Evolutionary conservation across 1,140 invertebrate genomes (phyloP).

Genomic region (Neuroterus valhalla): DNA sequence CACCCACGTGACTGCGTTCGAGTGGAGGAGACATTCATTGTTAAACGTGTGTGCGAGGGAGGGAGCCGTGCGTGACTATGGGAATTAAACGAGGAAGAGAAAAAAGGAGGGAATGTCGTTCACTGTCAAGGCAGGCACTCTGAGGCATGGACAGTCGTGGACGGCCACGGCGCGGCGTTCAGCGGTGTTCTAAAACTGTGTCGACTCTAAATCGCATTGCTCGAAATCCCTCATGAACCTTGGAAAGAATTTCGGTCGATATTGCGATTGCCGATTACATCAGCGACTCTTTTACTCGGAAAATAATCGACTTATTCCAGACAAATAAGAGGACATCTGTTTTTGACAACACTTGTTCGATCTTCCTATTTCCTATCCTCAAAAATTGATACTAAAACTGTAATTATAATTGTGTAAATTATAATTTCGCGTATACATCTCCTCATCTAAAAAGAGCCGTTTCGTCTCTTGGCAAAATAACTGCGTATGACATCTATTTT

Average conservation of each 20-base stretch:
- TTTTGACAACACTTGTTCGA: no score
- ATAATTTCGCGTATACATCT: conserved; percentile 23
- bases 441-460: conserved; percentile 44
- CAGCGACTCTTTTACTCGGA: neutral
- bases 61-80: conserved; percentile 36
- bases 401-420: no score
- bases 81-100: conserved; percentile 46
- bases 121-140: conserved; percentile 40
- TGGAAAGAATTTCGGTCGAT: conserved; percentile 30
- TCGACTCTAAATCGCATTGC: conserved; percentile 44
- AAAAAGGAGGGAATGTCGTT: conserved; percentile 43
- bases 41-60: neutral
- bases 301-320: conserved; percentile 1
- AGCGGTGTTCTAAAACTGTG: conserved; percentile 50
- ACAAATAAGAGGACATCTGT: no score
- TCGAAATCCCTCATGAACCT: conserved; percentile 32
- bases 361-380: no score
- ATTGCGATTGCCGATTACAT: conserved; percentile 4
- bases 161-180: no score
- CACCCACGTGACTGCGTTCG: conserved; percentile 35
- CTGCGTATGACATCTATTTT: conserved; percentile 58
- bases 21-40: neutral
- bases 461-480: conserved; percentile 51
- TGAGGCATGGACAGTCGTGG: conserved; percentile 30
- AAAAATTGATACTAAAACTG: no score